A percentile compares a stretch with the other conserved stretches of the same genome.
phyloP scores from a whole-genome alignment of 2,113 vertebrate genomes.

The Pica pica region DNA sequence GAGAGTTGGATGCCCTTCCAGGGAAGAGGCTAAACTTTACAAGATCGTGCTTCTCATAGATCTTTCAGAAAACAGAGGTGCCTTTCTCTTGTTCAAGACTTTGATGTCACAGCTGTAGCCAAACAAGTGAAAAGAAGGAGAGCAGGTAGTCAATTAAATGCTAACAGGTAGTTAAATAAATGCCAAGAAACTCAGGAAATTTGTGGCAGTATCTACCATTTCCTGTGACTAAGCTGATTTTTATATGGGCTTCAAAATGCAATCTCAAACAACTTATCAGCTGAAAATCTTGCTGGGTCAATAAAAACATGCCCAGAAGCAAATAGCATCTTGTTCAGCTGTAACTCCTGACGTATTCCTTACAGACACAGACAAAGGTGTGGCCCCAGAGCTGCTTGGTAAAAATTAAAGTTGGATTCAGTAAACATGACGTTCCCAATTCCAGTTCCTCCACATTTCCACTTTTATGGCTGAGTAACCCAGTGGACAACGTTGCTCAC shows the following conservation, averaged over 20 bases:
- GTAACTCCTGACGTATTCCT: not conserved
- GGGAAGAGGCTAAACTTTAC: not conserved
- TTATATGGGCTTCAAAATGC: not conserved
- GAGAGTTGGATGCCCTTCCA: not conserved
- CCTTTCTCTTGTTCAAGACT: not conserved
- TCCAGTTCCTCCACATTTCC: not conserved
- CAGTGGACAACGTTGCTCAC: not conserved
- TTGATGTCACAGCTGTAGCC: not conserved
- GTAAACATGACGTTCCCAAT: not conserved
- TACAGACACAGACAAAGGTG: not conserved
- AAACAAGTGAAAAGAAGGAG: not conserved
- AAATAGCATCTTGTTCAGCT: not conserved
- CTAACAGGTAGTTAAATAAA: not conserved
- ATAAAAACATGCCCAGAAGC: not conserved
- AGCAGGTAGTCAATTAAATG: not conserved
- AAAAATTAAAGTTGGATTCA: not conserved
- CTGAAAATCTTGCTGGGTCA: not conserved
- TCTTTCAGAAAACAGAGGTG: not conserved
- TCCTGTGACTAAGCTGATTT: not conserved
- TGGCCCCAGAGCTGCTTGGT: not conserved
- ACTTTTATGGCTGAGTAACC: not conserved
- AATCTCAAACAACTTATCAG: not conserved
- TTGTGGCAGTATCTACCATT: not conserved
- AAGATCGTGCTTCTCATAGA: not conserved
- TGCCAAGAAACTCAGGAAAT: not conserved